These are phyloP conservation scores for Procambarus virginalis DNA, from an alignment of 1,140 invertebrate species.

Conservation along the genomic window DNA sequence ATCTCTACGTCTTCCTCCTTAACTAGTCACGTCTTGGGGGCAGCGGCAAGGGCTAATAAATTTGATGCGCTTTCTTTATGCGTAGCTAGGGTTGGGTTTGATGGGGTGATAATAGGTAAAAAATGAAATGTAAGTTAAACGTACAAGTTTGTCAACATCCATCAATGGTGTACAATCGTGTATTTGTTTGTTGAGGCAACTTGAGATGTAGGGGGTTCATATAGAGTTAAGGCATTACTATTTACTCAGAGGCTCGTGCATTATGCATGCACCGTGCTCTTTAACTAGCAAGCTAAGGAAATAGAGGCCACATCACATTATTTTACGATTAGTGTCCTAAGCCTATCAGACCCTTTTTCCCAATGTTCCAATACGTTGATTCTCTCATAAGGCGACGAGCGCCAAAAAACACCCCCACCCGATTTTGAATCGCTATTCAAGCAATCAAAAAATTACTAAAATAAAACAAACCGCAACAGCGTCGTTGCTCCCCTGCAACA, in stretches of 20 bases:
- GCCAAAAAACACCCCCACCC: slow-evolving; percentile 5
- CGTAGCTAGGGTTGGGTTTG: too few species aligned
- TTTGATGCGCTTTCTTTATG: too few species aligned
- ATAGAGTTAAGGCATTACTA: too few species aligned
- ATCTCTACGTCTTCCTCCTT: too few species aligned
- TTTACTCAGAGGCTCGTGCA: not conserved
- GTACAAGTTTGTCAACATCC: slow-evolving; percentile 43
- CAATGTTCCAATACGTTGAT: slow-evolving; percentile 53
- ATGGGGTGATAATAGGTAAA: not conserved
- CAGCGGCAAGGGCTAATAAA: too few species aligned
- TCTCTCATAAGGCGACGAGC: not conserved
- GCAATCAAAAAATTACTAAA: not conserved
- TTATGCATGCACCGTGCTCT: not conserved
- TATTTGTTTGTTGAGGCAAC: slow-evolving; percentile 40
- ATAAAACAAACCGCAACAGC: not conserved
- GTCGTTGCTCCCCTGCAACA: not conserved
- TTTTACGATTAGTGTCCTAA: slow-evolving; percentile 43
- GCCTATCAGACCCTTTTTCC: slow-evolving; percentile 57
- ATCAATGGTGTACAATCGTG: slow-evolving; percentile 55
- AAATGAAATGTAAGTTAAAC: slow-evolving; percentile 25
- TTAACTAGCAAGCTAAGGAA: not conserved
- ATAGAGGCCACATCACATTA: slow-evolving; percentile 7
- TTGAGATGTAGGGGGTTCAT: not conserved
- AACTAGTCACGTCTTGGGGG: too few species aligned
- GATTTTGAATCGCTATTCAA: not conserved